Evolutionary conservation across 2,888 invertebrate genomes (phyloP), one percentile per base, ranked within the genome.

Genomic region (Drosophila kuntzei): DNA sequence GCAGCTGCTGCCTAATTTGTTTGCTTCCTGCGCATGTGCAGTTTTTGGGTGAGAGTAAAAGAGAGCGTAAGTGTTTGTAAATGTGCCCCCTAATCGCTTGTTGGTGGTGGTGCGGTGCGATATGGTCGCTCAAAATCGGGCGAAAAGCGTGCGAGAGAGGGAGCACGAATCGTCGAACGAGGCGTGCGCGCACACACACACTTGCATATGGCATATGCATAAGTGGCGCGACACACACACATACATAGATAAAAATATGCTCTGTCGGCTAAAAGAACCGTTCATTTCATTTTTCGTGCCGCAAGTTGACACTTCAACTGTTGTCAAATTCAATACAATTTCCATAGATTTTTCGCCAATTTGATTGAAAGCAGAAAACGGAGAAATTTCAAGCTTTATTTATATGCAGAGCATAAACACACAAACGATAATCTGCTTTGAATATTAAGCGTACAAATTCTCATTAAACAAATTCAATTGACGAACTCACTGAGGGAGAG

Each of bases 11-110:
- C 14, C 11, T 18, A 4, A 34, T 16, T n/a, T n/a, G n/a, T n/a
- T n/a, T 14, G 36, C 49, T 74, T 82, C 86, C 83, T 88, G 86
- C 83, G 83, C 83, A 83, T 83, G 83, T 86, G 71, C 83, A 36
- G 62, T 71, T 32, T 29, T 61, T 9, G 53, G 44, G 54, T 43
- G 60, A 55, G 47, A 16, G 55, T 14, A 22, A 46, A 54, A 62
- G 61, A 36, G 53, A 51, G 55, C 14, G 39, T 46, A 27, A 49
- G 66, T 51, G 61, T 55, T 62, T 44, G 25, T 44, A n/a, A 32
- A 14, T 32, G 37, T 32, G 43, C 11, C 36, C 55, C 47, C 57
- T 58, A 47, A 58, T 54, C 62, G 18, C 22, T 53, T 16, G 4
- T 20, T 67, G 47, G 29, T 55, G 37, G 41, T 65, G 75, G 76